Base-by-base conservation (phyloP, 2,113 vertebrate species). In the Brachyistius frenatus region DNA sequence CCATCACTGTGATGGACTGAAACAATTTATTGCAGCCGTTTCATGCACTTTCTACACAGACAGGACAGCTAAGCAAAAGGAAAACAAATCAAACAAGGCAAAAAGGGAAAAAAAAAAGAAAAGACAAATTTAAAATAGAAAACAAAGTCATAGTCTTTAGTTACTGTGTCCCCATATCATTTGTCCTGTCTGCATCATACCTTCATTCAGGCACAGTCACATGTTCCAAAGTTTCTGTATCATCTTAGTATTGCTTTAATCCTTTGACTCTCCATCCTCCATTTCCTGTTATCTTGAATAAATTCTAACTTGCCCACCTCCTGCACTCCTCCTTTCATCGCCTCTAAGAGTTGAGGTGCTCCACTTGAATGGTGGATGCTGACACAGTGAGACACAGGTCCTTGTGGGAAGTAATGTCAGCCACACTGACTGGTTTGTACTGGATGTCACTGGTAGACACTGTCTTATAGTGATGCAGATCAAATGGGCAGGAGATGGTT, bases 371-470 rank as follows among this genome's bases (percentile, higher is more conserved):
- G 66, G 93, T 86, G 91, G 97, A 97, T 87, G 98, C 96, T 89
- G 97, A 96, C 92, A 99, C 97, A 73, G 97, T 98, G 92, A 99
- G 96, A 93, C 97, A 99, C 90, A 98, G 96, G 96, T 99, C 97
- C 93, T 99, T 99, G 92, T 98, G 97, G 84, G 97, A 94, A 65
- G 95, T 67, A 30, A 95, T 75, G 81, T 94, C 92, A 13, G 92
- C 81, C 66, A 95, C 89, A 49, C 78, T 92, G 85, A 95, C 93
- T 11, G 93, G 92, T 90, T 95, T 95, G 89, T 95, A 95, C 78
- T 94, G 94, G 79, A 94, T 89, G 72, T 95, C 95, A 33, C 88
- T 83, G 5, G 93, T 88, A 31, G 94, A 94, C 69, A 97, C 96
- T 13, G 96, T 96, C 93, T 99, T 99, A 92, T 97, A 99, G 86